These are phyloP conservation scores for Microcebus jonahi DNA, from an alignment of 2,113 vertebrate species.

Conservation along the genomic window DNA sequence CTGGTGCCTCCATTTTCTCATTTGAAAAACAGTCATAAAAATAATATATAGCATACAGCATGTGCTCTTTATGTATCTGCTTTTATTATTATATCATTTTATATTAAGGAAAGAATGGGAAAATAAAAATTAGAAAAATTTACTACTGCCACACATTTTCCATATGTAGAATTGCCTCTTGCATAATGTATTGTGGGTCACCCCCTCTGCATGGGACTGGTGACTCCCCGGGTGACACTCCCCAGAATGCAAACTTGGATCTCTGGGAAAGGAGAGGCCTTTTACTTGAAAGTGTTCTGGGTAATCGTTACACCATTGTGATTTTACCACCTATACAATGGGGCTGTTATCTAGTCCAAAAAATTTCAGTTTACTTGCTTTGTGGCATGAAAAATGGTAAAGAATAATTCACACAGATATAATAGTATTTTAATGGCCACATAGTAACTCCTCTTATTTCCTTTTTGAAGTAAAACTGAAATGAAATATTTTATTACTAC, in stretches of 20 bases:
- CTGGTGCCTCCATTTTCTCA: background rate
- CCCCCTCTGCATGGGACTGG: background rate
- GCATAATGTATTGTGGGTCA: background rate
- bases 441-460: background rate
- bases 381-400: background rate
- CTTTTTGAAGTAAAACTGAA: constrained; percentile 27
- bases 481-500: background rate
- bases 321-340: background rate
- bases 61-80: background rate
- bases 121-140: constrained; percentile 10
- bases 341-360: background rate
- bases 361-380: background rate
- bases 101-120: background rate
- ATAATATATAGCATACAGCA: background rate
- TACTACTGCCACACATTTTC: background rate
- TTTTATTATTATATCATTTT: background rate
- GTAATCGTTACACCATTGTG: background rate
- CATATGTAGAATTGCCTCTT: background rate
- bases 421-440: background rate
- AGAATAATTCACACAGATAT: background rate
- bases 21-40: constrained; percentile 38
- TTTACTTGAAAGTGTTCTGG: background rate
- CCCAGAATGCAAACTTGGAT: background rate
- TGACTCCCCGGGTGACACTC: background rate
- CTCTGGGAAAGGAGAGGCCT: background rate